phyloP scores from a whole-genome alignment of 2,888 invertebrate species.

The Tetragonula carbonaria region DNA sequence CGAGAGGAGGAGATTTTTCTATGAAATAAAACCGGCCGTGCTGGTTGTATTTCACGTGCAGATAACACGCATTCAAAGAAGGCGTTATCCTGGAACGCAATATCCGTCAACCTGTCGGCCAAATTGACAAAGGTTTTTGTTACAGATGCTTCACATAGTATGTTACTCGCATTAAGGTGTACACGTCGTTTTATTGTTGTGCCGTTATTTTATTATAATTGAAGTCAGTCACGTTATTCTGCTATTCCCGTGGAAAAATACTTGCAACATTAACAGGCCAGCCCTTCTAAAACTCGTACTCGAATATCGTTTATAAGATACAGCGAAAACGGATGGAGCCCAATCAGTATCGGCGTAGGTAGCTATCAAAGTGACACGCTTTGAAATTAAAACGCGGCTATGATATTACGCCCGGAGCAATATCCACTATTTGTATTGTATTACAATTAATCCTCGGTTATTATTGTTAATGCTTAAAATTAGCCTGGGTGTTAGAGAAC shows the following conservation, averaged over 20 bases:
- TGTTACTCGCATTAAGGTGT: not conserved
- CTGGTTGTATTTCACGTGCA: not conserved
- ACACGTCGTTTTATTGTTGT: not conserved
- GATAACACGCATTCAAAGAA: not conserved
- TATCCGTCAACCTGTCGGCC: constrained; percentile 33
- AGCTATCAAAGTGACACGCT: not conserved
- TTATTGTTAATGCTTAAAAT: constrained; percentile 24
- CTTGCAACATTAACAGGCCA: not conserved
- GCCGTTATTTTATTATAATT: not conserved
- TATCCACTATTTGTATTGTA: not conserved
- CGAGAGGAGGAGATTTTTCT: not conserved
- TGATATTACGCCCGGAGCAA: no score
- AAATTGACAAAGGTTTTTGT: constrained; percentile 31
- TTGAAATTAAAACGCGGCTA: not conserved
- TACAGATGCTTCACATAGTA: not conserved
- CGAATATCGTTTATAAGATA: not conserved
- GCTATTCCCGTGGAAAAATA: no score
- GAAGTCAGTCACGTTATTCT: no score
- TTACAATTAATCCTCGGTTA: constrained; percentile 34
- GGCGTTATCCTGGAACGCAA: not conserved
- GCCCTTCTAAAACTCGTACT: no score
- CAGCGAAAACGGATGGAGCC: not conserved
- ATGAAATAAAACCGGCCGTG: not conserved
- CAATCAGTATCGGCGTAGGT: not conserved
- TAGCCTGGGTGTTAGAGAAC: not conserved